These are phyloP conservation scores for Meloe dianella DNA, from an alignment of 2,888 invertebrate genomes.

Conservation along the genomic window DNA sequence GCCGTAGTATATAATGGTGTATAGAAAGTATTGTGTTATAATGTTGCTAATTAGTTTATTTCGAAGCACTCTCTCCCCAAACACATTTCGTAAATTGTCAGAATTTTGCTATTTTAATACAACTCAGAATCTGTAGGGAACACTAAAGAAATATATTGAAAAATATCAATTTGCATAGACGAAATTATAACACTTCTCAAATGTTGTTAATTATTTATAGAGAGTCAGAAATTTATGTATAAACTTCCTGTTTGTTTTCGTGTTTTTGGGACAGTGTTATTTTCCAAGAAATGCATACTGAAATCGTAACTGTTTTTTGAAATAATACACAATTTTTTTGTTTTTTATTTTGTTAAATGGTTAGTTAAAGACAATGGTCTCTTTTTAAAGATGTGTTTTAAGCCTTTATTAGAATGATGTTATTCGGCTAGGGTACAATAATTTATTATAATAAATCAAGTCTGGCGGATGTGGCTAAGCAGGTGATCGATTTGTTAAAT, in stretches of 20 bases:
- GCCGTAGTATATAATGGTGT: too few species aligned
- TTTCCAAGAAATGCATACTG: background rate
- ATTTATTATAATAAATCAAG: slow-evolving; percentile 27
- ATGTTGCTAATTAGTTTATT: too few species aligned
- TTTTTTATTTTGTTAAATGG: too few species aligned
- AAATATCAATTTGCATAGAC: too few species aligned
- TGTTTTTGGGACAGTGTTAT: background rate
- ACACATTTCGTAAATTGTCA: too few species aligned
- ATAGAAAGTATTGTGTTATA: too few species aligned
- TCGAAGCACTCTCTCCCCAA: too few species aligned
- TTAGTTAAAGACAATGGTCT: background rate
- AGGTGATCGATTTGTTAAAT: slow-evolving; percentile 30
- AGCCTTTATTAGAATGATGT: slow-evolving; percentile 25
- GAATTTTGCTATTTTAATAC: too few species aligned
- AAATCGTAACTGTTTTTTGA: background rate
- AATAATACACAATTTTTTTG: too few species aligned
- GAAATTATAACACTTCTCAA: too few species aligned
- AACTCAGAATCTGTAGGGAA: too few species aligned
- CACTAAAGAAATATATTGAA: too few species aligned
- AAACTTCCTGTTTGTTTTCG: slow-evolving; percentile 5
- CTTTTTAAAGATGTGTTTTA: background rate
- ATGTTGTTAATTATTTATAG: background rate
- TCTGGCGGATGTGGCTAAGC: slow-evolving; percentile 31
- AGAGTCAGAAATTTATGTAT: background rate
- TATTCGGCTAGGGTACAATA: slow-evolving; percentile 24